phyloP scores from a whole-genome alignment of 2,113 vertebrate genomes.

The Indicator indicator region DNA sequence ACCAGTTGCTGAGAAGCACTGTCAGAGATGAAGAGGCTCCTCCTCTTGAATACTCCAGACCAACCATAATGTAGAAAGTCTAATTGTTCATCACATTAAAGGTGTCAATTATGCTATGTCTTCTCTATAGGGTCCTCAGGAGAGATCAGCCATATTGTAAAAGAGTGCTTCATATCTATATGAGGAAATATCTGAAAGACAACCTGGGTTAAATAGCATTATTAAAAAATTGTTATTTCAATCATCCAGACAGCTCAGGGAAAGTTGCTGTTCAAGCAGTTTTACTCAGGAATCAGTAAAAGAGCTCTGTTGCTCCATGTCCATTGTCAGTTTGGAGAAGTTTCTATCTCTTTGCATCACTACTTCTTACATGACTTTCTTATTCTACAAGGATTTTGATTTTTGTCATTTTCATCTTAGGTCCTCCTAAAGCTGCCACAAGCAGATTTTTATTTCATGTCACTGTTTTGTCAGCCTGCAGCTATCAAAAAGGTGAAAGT shows the following conservation, averaged over 20 bases:
- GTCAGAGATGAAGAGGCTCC: neutral
- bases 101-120: neutral
- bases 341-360: neutral
- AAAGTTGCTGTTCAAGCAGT: neutral
- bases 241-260: neutral
- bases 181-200: neutral
- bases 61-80: neutral
- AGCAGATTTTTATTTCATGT: conserved; percentile 13
- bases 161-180: neutral
- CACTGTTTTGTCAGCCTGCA: neutral
- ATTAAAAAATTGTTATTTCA: neutral
- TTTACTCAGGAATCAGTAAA: neutral
- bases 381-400: neutral
- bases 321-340: neutral
- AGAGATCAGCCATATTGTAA: neutral
- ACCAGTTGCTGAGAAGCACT: neutral
- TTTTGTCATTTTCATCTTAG: neutral
- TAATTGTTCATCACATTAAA: neutral
- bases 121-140: neutral
- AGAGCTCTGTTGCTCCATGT: neutral
- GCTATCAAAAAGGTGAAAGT: neutral
- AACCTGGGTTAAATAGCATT: neutral
- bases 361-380: neutral
- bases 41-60: neutral
- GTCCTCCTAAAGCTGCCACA: neutral